Conservation (phyloP, 2,113 vertebrate species). For the Passer domesticus region DNA sequence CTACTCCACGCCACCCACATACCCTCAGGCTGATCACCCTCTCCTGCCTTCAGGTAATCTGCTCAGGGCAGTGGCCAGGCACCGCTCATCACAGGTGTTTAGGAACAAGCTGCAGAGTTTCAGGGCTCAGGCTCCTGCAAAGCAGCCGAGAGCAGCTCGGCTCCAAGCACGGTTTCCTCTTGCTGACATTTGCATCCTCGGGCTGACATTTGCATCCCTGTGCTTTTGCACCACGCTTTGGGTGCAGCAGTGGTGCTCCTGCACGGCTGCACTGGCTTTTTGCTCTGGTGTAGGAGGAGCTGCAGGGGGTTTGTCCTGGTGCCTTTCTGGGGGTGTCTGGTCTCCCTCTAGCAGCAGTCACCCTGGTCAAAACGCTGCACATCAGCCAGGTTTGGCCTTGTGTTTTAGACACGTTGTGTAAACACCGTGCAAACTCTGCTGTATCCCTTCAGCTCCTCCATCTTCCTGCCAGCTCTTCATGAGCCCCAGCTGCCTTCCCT, state of each 20-base stretch:
- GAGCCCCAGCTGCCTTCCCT: background rate
- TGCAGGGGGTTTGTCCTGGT: background rate
- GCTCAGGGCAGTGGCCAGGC: background rate
- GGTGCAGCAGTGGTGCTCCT: background rate
- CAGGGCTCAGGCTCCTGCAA: background rate
- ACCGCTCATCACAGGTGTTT: background rate
- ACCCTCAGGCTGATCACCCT: background rate
- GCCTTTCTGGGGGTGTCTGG: background rate
- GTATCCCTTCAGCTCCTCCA: background rate
- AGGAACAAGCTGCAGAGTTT: background rate
- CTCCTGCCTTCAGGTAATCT: background rate
- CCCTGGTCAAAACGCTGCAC: background rate
- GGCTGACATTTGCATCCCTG: fast-evolving
- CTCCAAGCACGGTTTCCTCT: background rate
- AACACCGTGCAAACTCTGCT: background rate
- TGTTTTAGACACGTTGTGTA: background rate
- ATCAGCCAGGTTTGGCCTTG: background rate
- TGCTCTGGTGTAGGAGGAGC: fast-evolving
- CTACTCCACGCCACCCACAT: background rate
- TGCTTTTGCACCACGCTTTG: background rate
- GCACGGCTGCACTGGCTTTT: background rate
- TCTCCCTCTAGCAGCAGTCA: background rate
- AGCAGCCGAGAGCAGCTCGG: background rate
- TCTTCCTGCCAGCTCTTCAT: background rate
- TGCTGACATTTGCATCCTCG: background rate